Evolutionary conservation across 2,113 vertebrate species (phyloP).

Genomic region (Mus spicilegus): DNA sequence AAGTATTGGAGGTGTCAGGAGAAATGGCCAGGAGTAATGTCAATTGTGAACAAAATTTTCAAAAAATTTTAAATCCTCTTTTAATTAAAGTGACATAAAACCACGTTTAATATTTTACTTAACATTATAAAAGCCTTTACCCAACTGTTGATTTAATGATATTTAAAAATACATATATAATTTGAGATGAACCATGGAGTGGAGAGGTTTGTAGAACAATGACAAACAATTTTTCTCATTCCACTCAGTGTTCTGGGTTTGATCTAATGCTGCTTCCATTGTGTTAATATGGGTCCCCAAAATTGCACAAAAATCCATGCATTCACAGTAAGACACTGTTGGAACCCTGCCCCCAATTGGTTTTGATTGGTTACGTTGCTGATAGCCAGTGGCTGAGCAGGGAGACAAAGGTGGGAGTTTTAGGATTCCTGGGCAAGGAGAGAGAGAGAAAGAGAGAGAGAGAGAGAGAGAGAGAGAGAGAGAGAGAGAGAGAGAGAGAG

Average conservation of each 20-base stretch:
- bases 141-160: neutral
- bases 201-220: neutral
- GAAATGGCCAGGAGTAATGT: neutral
- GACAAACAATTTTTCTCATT: conserved; percentile 51
- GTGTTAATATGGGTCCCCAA: no score
- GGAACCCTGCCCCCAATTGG: no score
- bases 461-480: no score
- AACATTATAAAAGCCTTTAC: neutral
- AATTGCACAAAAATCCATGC: no score
- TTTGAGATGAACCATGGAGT: neutral
- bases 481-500: no score
- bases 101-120: neutral
- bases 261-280: no score
- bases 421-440: no score
- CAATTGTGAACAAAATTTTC: neutral
- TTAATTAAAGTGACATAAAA: neutral
- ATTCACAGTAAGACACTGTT: no score
- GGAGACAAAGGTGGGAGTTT: no score
- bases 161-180: neutral
- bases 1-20: neutral
- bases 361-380: no score
- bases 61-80: neutral
- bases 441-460: no score
- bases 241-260: neutral
- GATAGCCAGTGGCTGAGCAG: no score